phyloP scores from a whole-genome alignment of 2,797 vertebrate genomes.

The Triplophysa bombifrons region DNA sequence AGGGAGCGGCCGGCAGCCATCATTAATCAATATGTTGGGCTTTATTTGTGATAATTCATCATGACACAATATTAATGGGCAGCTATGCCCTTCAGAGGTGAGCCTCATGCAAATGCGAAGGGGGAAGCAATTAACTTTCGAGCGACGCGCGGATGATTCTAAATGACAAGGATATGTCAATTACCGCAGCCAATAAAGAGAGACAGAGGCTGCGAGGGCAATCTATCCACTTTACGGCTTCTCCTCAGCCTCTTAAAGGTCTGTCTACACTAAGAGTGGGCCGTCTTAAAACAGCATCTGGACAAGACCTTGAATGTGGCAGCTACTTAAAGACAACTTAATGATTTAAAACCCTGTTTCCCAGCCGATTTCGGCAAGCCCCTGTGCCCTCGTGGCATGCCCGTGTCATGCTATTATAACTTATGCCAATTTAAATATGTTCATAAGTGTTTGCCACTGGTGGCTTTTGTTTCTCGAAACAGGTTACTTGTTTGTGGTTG shows the following conservation, averaged over 20 bases:
- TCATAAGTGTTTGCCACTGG: neutral
- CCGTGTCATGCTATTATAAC: slow-evolving; percentile 34
- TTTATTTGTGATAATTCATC: slow-evolving; percentile 97
- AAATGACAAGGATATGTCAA: slow-evolving; percentile 93
- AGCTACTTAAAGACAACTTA: slow-evolving; percentile 44
- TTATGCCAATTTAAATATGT: slow-evolving; percentile 15
- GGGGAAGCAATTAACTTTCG: slow-evolving; percentile 91
- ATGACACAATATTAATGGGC: slow-evolving; percentile 93
- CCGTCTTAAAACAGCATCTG: slow-evolving; percentile 51
- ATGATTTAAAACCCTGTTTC: slow-evolving; percentile 42
- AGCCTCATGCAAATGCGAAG: slow-evolving; percentile 92
- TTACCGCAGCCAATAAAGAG: slow-evolving; percentile 82
- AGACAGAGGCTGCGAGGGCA: slow-evolving; percentile 61
- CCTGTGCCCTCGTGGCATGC: slow-evolving; percentile 10
- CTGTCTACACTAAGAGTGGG: slow-evolving; percentile 45
- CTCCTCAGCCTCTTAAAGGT: slow-evolving; percentile 51
- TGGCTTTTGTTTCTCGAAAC: neutral
- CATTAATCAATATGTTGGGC: slow-evolving; percentile 91
- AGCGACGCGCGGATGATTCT: slow-evolving; percentile 89
- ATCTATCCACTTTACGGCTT: slow-evolving; percentile 61
- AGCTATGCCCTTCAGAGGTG: slow-evolving; percentile 91
- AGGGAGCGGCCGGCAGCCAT: slow-evolving; percentile 86
- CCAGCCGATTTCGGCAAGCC: slow-evolving; percentile 14
- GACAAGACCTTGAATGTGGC: slow-evolving; percentile 44
- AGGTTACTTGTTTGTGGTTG: neutral